Conservation (phyloP, 2,797 vertebrate species). For the Microcaecilia unicolor region DNA sequence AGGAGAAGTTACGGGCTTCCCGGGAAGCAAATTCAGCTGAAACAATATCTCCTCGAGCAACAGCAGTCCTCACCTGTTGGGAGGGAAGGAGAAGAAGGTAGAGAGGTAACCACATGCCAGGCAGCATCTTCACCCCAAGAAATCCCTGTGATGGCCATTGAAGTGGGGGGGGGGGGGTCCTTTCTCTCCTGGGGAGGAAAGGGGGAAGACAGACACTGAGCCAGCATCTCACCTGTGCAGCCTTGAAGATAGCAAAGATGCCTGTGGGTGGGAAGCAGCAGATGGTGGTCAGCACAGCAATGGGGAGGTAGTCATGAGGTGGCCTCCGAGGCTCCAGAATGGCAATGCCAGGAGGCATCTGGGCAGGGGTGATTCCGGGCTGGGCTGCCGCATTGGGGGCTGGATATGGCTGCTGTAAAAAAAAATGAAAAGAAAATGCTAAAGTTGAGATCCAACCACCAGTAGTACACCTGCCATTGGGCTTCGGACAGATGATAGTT, state of each 20-base stretch:
- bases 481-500: too few species aligned
- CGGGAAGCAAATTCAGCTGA: constrained; percentile 88
- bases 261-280: constrained; percentile 94
- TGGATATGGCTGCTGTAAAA: constrained; percentile 3
- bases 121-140: neutral
- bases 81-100: neutral
- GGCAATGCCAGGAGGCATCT: constrained; percentile 76
- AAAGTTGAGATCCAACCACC: too few species aligned
- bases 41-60: constrained; percentile 86
- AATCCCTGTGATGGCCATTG: too few species aligned
- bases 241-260: constrained; percentile 91
- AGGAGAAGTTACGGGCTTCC: constrained; percentile 90
- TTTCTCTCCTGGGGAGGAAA: too few species aligned
- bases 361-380: constrained; percentile 47
- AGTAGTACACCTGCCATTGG: too few species aligned
- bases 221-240: constrained; percentile 79
- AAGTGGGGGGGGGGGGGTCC: neutral
- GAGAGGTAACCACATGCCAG: too few species aligned
- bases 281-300: constrained; percentile 86
- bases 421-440: too few species aligned
- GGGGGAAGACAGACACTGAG: neutral
- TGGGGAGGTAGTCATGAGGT: constrained; percentile 89
- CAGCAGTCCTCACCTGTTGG: constrained; percentile 75
- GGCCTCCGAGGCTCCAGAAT: constrained; percentile 79
- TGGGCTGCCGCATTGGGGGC: constrained; percentile 1